phyloP scores from a whole-genome alignment of 1,140 invertebrate species.

The Ericerus pela region DNA sequence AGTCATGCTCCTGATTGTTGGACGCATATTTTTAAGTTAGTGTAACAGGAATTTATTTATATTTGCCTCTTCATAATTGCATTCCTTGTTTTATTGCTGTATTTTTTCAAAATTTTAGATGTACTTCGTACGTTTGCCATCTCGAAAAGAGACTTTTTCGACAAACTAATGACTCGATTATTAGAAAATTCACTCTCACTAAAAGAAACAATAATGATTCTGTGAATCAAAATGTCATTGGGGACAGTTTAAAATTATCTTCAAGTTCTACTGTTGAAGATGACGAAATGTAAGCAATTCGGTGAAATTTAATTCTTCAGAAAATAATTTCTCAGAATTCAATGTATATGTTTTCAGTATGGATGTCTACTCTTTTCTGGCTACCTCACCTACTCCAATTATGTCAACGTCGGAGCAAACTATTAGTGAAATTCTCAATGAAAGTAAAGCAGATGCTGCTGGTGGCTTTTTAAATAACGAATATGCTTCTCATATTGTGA shows the following conservation, averaged over 20 bases:
- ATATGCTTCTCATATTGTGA: slow-evolving; percentile 71
- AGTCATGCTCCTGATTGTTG: slow-evolving; percentile 83
- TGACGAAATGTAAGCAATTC: slow-evolving; percentile 47
- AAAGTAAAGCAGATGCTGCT: slow-evolving; percentile 43
- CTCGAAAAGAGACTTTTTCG: slow-evolving; percentile 77
- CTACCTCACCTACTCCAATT: slow-evolving; percentile 41
- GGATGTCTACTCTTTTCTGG: slow-evolving; percentile 66
- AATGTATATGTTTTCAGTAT: slow-evolving; percentile 38
- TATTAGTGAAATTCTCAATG: slow-evolving; percentile 46
- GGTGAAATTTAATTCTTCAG: neutral
- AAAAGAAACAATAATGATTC: slow-evolving; percentile 6
- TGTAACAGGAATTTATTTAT: slow-evolving; percentile 28
- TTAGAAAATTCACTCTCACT: slow-evolving; percentile 7
- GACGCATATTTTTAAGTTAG: slow-evolving; percentile 83
- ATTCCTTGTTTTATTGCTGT: no score
- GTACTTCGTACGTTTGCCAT: slow-evolving; percentile 76
- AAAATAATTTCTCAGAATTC: neutral
- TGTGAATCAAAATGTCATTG: slow-evolving; percentile 20
- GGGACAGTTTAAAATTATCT: slow-evolving; percentile 34
- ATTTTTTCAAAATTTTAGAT: slow-evolving; percentile 30
- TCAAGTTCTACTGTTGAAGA: slow-evolving; percentile 44
- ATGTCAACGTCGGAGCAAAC: slow-evolving; percentile 31
- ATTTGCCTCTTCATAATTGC: neutral
- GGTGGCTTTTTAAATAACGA: slow-evolving; percentile 44
- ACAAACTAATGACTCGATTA: slow-evolving; percentile 25